phyloP scores from a whole-genome alignment of 2,888 invertebrate species.

The Seira sanloemensis region DNA sequence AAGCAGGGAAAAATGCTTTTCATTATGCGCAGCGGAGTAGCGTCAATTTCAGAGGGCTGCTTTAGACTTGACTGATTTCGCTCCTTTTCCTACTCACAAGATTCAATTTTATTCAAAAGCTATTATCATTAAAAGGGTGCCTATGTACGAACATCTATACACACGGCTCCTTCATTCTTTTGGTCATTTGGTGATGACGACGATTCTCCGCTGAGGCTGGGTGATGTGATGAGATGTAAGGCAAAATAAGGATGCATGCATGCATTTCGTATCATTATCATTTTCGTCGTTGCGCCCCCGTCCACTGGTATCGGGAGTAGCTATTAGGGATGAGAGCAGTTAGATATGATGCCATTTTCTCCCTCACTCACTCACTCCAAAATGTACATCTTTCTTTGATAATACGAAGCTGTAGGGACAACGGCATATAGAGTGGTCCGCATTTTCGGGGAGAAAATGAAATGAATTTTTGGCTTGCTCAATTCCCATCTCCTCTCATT shows the following conservation, averaged over 20 bases:
- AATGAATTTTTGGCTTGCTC: conserved; percentile 21
- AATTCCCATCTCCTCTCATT: conserved; percentile 7
- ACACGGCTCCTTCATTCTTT: conserved; percentile 53
- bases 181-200: conserved; percentile 27
- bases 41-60: neutral
- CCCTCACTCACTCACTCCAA: conserved; percentile 12
- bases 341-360: conserved; percentile 21
- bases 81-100: conserved; percentile 39
- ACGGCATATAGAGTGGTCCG: neutral
- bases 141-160: no score
- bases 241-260: conserved; percentile 64
- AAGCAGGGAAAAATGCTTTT: neutral
- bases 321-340: conserved; percentile 9
- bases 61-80: neutral
- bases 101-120: conserved; percentile 67
- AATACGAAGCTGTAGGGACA: neutral
- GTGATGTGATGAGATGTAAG: conserved; percentile 62
- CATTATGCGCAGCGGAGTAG: neutral
- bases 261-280: conserved; percentile 64
- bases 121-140: conserved; percentile 67
- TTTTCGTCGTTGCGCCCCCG: conserved; percentile 51
- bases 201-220: no score
- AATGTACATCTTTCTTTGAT: neutral
- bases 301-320: no score
- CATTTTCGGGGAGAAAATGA: conserved; percentile 23